These are phyloP conservation scores for Antennarius maculatus DNA, from an alignment of 2,797 vertebrate genomes.

Conservation along the genomic window DNA sequence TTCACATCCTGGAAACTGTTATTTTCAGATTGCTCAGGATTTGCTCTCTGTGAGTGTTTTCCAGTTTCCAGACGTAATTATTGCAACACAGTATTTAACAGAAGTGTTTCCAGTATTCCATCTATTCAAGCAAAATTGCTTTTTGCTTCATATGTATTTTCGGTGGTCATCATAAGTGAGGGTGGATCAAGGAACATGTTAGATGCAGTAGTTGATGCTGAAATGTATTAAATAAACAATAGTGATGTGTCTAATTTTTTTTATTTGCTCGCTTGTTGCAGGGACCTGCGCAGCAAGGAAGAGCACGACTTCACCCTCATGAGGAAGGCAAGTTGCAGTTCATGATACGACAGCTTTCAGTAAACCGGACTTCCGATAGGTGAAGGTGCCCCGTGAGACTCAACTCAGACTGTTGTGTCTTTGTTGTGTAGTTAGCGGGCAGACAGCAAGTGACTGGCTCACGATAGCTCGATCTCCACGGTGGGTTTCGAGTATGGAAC, in stretches of 20 bases:
- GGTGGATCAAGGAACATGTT: too few relatives aligned
- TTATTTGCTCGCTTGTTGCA: slow-evolving; percentile 11
- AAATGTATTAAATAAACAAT: too few relatives aligned
- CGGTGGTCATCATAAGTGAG: too few relatives aligned
- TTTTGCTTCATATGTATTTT: too few relatives aligned
- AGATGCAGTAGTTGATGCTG: too few relatives aligned
- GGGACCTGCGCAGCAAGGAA: background rate
- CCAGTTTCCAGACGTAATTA: too few relatives aligned
- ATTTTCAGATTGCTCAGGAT: too few relatives aligned
- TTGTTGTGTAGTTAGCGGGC: slow-evolving; percentile 67
- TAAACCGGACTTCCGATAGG: background rate
- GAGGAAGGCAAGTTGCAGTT: background rate
- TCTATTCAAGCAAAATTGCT: too few relatives aligned
- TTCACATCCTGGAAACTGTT: too few relatives aligned
- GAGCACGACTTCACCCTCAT: background rate
- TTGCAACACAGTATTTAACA: too few relatives aligned
- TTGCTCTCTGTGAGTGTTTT: too few relatives aligned
- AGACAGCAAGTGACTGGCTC: slow-evolving; percentile 68
- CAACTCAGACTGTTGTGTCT: slow-evolving; percentile 63
- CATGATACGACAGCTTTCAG: background rate
- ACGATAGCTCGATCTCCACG: slow-evolving; percentile 57
- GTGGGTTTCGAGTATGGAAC: slow-evolving; percentile 74
- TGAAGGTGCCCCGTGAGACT: slow-evolving; percentile 64
- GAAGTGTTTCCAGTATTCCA: too few relatives aligned
- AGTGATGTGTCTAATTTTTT: background rate